Percentiles rank a stretch among this genome's conserved stretches.
phyloP scores from a whole-genome alignment of 1,140 invertebrate genomes.

The Zaprionus inermis region DNA sequence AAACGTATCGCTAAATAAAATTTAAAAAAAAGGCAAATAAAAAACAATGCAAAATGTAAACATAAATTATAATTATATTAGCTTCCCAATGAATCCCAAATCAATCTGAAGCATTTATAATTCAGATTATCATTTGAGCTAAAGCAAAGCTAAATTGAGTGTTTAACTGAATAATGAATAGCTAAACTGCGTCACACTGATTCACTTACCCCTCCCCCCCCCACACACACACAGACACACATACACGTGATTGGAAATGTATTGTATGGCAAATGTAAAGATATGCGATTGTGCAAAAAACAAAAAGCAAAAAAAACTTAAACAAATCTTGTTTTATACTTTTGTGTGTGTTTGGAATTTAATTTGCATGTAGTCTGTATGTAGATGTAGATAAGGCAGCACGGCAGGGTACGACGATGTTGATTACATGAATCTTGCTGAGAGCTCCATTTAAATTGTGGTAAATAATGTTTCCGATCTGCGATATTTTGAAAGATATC shows the following conservation, averaged over 20 bases:
- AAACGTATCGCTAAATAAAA: constrained; percentile 50
- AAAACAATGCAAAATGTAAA: constrained; percentile 25
- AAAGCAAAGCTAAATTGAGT: constrained; percentile 30
- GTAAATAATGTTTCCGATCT: not conserved
- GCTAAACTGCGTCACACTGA: constrained; percentile 9
- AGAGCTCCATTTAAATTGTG: not conserved
- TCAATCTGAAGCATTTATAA: not conserved
- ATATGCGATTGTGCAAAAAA: constrained; percentile 40
- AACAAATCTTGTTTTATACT: constrained; percentile 43
- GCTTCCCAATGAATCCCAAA: constrained; percentile 15
- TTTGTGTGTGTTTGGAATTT: constrained; percentile 22
- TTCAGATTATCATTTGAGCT: constrained; percentile 18
- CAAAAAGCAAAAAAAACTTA: constrained; percentile 22
- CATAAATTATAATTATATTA: constrained; percentile 22
- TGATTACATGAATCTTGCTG: constrained; percentile 32
- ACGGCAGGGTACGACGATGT: not conserved
- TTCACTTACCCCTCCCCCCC: not conserved
- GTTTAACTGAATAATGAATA: constrained; percentile 33
- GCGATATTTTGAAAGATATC: not conserved
- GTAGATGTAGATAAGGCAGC: constrained; percentile 37
- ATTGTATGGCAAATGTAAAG: constrained; percentile 46
- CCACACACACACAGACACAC: constrained; percentile 12
- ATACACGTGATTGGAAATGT: constrained; percentile 19
- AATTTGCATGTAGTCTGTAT: constrained; percentile 34
- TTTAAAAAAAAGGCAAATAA: constrained; percentile 40